These are phyloP conservation scores for Epinephelus coioides DNA, from an alignment of 2,797 vertebrate genomes.

Conservation along the genomic window DNA sequence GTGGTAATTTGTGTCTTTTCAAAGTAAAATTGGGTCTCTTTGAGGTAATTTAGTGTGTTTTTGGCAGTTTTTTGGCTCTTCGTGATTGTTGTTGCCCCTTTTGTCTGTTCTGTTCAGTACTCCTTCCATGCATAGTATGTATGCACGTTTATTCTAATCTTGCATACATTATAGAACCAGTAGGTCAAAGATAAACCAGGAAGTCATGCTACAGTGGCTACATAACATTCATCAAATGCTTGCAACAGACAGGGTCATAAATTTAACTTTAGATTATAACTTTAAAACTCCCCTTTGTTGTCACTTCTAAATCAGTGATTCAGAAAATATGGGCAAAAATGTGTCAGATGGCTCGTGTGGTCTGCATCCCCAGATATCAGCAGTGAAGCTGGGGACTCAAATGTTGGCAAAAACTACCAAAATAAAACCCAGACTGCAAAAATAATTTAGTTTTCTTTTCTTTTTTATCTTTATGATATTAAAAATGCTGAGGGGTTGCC, in stretches of 20 bases:
- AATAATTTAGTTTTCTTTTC: neutral
- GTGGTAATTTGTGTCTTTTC: no score
- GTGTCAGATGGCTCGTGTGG: neutral
- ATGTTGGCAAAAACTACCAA: neutral
- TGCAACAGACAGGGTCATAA: neutral
- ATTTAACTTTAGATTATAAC: neutral
- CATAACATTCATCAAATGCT: neutral
- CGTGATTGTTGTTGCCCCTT: no score
- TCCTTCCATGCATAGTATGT: no score
- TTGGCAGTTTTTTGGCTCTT: no score
- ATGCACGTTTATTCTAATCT: neutral
- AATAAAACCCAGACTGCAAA: neutral
- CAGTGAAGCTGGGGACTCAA: neutral
- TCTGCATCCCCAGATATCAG: neutral
- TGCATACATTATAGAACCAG: neutral
- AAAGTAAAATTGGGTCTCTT: no score
- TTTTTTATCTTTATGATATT: neutral
- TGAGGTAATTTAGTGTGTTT: no score
- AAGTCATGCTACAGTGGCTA: neutral
- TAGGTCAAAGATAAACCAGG: neutral
- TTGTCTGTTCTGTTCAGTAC: no score
- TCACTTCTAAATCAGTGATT: slow-evolving; percentile 2
- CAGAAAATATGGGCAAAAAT: neutral
- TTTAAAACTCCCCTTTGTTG: neutral
- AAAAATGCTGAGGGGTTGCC: neutral